These are phyloP conservation scores for Styela clava DNA, from an alignment of 23 tunicate species.

Conservation along the genomic window DNA sequence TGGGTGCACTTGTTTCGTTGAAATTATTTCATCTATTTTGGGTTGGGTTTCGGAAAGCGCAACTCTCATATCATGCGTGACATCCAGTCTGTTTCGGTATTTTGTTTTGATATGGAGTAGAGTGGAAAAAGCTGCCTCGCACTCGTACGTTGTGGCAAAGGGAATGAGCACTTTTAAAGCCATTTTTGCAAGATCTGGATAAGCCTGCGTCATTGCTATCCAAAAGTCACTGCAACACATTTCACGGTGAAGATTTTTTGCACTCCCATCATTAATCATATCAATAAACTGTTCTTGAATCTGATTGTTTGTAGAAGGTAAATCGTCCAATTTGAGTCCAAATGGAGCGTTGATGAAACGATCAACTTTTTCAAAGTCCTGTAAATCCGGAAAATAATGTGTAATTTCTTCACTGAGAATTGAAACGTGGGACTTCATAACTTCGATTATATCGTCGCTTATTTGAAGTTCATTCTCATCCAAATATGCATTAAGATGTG, in stretches of 20 bases:
- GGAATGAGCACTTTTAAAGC: conserved; percentile 32
- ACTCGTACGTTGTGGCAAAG: too few species aligned
- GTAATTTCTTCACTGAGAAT: conserved; percentile 44
- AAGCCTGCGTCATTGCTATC: neutral
- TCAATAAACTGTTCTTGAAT: neutral
- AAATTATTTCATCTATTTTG: too few species aligned
- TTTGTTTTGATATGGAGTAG: too few species aligned
- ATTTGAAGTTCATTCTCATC: conserved; percentile 50
- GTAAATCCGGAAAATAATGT: conserved; percentile 14
- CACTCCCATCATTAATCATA: neutral
- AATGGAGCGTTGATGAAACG: conserved; percentile 29
- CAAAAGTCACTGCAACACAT: neutral
- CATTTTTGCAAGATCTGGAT: conserved; percentile 32
- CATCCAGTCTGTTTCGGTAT: too few species aligned
- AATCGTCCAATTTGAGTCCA: neutral
- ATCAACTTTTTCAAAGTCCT: conserved; percentile 27
- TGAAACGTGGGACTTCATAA: conserved; percentile 34
- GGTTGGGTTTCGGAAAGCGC: too few species aligned
- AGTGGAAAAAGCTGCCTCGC: too few species aligned
- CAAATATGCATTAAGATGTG: conserved; percentile 35
- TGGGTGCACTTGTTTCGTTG: too few species aligned
- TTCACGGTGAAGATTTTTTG: neutral
- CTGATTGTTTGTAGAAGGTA: neutral
- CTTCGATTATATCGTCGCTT: conserved; percentile 34
- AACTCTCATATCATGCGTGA: too few species aligned